Evolutionary conservation across 2,888 invertebrate species (phyloP).

Genomic region (Drosophila antonietae): DNA sequence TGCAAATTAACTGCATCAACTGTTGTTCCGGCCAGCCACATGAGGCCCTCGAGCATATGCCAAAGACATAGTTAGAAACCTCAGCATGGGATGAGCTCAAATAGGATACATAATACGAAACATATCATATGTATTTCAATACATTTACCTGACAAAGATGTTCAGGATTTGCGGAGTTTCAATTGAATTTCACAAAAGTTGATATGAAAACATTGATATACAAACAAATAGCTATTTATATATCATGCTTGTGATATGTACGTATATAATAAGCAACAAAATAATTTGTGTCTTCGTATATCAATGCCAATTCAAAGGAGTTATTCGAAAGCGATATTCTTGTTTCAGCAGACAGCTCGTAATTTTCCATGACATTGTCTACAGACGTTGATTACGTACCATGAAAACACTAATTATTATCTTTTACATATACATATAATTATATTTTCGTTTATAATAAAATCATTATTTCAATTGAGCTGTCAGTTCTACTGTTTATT

Average conservation of each 20-base stretch:
- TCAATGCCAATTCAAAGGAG: not conserved
- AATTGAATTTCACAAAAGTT: not conserved
- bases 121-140: not conserved
- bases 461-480: conserved; percentile 3
- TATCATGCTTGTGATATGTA: not conserved
- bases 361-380: too few relatives aligned
- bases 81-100: not conserved
- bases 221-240: not conserved
- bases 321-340: not conserved
- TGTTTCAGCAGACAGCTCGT: not conserved
- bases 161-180: not conserved
- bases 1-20: conserved; percentile 77
- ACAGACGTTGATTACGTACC: too few relatives aligned
- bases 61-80: not conserved
- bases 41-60: conserved; percentile 33
- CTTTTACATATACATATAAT: too few relatives aligned
- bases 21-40: conserved; percentile 22
- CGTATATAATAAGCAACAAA: not conserved
- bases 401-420: too few relatives aligned
- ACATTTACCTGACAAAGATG: not conserved
- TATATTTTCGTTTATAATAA: not conserved
- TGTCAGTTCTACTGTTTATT: conserved; percentile 33
- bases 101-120: conserved; percentile 5
- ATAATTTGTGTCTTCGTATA: not conserved
- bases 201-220: not conserved